These are phyloP conservation scores for Ochlodes sylvanus DNA, from an alignment of 2,888 invertebrate species.

Conservation along the genomic window DNA sequence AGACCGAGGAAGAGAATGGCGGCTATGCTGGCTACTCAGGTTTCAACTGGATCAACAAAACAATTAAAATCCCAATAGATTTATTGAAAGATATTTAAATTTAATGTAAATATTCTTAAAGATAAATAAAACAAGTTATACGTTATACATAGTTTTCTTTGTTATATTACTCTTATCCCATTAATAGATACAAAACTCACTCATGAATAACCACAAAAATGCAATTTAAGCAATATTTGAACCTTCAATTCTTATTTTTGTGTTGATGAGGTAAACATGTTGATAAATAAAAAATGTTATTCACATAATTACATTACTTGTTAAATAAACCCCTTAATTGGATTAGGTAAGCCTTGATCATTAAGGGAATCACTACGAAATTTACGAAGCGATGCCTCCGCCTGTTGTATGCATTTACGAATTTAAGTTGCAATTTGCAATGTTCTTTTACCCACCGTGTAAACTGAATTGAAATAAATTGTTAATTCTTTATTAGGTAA, in stretches of 20 bases:
- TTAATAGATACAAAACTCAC: conserved; percentile 2
- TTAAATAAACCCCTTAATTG: no score
- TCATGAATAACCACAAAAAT: background rate
- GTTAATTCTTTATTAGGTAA: no score
- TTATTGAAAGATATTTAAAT: conserved; percentile 41
- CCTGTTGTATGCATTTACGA: no score
- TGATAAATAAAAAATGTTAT: no score
- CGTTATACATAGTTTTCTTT: conserved; percentile 35
- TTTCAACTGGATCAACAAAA: conserved; percentile 34
- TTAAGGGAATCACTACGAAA: no score
- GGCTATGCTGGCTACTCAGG: conserved; percentile 59
- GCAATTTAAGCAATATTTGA: conserved; percentile 3
- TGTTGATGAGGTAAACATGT: no score
- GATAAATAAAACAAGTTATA: conserved; percentile 33
- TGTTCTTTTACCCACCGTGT: no score
- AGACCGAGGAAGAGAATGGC: conserved; percentile 87
- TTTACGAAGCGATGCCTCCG: no score
- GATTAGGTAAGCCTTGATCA: no score
- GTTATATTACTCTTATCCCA: conserved; percentile 29
- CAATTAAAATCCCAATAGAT: conserved; percentile 32
- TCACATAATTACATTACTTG: no score
- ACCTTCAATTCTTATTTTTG: background rate
- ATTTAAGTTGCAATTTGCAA: no score
- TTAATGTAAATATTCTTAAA: conserved; percentile 37
- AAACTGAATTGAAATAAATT: no score